Percentiles rank a stretch among this genome's conserved stretches.
phyloP scores from a whole-genome alignment of 2,888 invertebrate species.

The Prosapia bicincta region DNA sequence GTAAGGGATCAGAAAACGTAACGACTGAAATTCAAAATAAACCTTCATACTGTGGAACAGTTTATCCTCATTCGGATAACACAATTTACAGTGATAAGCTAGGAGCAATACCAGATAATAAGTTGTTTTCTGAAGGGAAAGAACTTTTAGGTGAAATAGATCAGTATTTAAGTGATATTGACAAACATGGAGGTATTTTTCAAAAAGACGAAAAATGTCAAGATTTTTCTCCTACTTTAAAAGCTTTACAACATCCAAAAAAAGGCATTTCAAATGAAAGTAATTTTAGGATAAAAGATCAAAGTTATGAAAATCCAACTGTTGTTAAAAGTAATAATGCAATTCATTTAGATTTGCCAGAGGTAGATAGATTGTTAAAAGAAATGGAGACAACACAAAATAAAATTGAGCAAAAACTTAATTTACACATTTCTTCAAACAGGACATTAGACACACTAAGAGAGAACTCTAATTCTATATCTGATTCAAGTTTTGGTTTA shows the following conservation, averaged over 20 bases:
- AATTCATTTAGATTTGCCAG: slow-evolving; percentile 43
- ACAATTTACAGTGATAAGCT: background rate
- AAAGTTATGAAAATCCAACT: background rate
- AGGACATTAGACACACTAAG: slow-evolving; percentile 37
- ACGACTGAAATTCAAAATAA: background rate
- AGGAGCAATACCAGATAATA: background rate
- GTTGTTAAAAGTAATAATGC: background rate
- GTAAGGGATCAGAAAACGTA: background rate
- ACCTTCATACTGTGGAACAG: background rate
- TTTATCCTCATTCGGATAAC: background rate
- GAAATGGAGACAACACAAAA: slow-evolving; percentile 48
- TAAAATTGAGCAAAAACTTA: slow-evolving; percentile 43
- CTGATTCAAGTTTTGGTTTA: slow-evolving; percentile 45
- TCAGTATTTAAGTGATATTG: background rate
- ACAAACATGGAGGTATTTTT: background rate
- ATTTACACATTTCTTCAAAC: slow-evolving; percentile 33
- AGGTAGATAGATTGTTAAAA: slow-evolving; percentile 47
- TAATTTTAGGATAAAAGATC: background rate
- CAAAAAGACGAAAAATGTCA: background rate
- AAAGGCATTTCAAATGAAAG: background rate
- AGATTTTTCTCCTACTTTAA: background rate
- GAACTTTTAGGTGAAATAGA: background rate
- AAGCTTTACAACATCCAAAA: background rate
- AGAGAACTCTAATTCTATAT: slow-evolving; percentile 45
- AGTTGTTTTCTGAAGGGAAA: background rate